Conservation (phyloP, 2,888 invertebrate genomes). For the Temnothorax rugatulus region DNA sequence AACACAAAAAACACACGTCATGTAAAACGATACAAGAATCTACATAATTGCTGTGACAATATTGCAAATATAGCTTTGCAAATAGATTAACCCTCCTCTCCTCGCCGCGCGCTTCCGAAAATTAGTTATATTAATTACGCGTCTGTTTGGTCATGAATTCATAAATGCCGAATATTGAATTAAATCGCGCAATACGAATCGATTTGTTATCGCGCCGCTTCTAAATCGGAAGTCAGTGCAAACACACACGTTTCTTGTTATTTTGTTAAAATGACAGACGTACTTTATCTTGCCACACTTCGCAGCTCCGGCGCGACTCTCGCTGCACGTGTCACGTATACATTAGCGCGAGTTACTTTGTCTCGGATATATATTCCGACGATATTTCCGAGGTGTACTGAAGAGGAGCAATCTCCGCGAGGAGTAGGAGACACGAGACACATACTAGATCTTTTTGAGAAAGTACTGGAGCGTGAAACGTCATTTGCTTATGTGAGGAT, state of each 20-base stretch:
- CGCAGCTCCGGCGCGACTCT: not conserved
- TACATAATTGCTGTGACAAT: conserved; percentile 47
- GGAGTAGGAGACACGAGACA: conserved; percentile 12
- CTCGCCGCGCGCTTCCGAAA: not conserved
- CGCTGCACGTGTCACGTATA: conserved; percentile 38
- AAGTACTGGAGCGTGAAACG: conserved; percentile 39
- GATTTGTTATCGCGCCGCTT: conserved; percentile 15
- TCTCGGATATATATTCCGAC: conserved; percentile 2
- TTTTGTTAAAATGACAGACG: conserved; percentile 28
- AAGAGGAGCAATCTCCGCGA: conserved; percentile 29
- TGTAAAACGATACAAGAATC: conserved; percentile 35
- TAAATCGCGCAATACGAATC: conserved; percentile 24
- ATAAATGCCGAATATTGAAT: conserved; percentile 27
- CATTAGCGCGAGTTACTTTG: conserved; percentile 39
- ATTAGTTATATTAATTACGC: conserved; percentile 48
- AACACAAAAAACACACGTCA: conserved; percentile 30
- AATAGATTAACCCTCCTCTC: conserved; percentile 43
- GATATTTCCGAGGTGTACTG: conserved; percentile 24
- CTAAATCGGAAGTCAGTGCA: not conserved
- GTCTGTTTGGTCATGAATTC: conserved; percentile 14
- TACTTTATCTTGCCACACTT: conserved; percentile 4
- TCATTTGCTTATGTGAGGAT: conserved; percentile 44
- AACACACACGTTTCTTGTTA: not conserved
- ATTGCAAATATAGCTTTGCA: conserved; percentile 40
- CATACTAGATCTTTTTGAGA: conserved; percentile 25